These are phyloP conservation scores for Eidolon helvum DNA, from an alignment of 2,113 vertebrate genomes.

Conservation along the genomic window DNA sequence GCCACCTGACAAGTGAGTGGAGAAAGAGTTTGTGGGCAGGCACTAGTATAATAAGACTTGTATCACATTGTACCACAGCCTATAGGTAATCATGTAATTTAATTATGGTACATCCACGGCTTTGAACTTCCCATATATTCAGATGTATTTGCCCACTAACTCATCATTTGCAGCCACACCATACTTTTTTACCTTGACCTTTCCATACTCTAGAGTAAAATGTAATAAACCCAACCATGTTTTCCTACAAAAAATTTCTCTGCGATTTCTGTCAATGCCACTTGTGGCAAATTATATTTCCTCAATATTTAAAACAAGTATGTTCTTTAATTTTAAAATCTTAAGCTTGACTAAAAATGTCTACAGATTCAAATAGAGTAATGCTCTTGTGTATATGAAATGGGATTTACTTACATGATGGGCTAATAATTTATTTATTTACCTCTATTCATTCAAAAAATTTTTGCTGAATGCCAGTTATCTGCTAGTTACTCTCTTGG, in stretches of 20 bases:
- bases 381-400: background rate
- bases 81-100: background rate
- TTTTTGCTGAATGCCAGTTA: background rate
- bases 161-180: background rate
- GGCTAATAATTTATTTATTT: background rate
- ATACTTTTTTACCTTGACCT: background rate
- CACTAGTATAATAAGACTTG: background rate
- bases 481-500: background rate
- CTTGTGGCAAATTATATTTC: background rate
- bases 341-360: slow-evolving; percentile 21
- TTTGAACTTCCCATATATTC: background rate
- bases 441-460: background rate
- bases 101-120: background rate
- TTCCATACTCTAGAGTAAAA: background rate
- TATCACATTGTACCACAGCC: background rate
- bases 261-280: background rate
- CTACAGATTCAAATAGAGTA: background rate
- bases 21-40: background rate
- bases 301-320: background rate
- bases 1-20: background rate
- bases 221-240: background rate
- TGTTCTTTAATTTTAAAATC: slow-evolving; percentile 25
- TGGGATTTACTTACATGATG: background rate
- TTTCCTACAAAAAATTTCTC: background rate
- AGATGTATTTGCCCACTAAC: background rate